phyloP scores from a whole-genome alignment of 2,113 vertebrate species.

The Baryphthengus martii region DNA sequence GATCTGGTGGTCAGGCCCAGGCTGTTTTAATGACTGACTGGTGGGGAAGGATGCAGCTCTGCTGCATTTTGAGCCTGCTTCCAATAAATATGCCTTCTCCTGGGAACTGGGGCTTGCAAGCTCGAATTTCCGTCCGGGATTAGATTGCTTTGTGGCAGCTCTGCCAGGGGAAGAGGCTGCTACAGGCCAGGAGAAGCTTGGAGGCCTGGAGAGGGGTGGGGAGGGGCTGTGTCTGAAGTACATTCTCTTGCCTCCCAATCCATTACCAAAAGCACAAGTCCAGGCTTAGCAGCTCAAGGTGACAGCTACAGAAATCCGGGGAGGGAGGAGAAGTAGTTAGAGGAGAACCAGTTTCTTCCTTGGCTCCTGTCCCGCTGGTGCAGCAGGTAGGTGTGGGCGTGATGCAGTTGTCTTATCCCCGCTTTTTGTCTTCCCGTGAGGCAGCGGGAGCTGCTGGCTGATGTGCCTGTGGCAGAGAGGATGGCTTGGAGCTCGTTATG shows the following conservation, averaged over 20 bases:
- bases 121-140: background rate
- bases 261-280: background rate
- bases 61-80: background rate
- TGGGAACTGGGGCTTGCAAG: background rate
- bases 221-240: background rate
- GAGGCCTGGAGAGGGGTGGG: background rate
- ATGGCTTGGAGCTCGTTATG: background rate
- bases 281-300: background rate
- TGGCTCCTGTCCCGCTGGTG: background rate
- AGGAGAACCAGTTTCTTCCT: background rate
- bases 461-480: background rate
- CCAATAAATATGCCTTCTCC: background rate
- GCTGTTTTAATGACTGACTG: background rate
- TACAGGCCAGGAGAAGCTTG: background rate
- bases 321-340: background rate
- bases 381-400: background rate
- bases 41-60: background rate
- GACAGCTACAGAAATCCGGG: background rate
- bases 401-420: background rate
- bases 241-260: background rate
- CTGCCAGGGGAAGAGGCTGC: background rate
- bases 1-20: background rate
- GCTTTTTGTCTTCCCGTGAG: background rate
- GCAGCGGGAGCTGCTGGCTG: background rate
- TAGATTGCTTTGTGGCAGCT: background rate